Percentiles rank a stretch among this genome's conserved stretches.
Evolutionary conservation across 2,888 invertebrate species (phyloP).

Genomic region (Auanema sp.): DNA sequence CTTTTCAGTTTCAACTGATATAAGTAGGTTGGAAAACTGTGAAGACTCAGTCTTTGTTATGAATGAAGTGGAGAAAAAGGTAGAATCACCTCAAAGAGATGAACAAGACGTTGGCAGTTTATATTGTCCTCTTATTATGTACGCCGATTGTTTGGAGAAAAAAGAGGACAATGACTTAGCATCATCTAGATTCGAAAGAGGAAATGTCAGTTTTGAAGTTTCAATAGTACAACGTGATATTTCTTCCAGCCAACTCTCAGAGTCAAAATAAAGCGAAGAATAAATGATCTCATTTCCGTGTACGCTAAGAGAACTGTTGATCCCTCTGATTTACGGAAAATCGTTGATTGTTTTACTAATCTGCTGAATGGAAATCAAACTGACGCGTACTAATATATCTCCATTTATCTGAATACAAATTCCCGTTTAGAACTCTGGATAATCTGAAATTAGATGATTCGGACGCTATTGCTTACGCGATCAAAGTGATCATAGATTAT

Average conservation of each 20-base stretch:
- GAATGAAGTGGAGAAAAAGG: not conserved
- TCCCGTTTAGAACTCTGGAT: no score
- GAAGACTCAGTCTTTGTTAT: not conserved
- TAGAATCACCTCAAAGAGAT: not conserved
- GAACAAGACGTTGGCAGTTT: no score
- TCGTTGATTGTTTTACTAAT: not conserved
- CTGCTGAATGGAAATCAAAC: slow-evolving; percentile 8
- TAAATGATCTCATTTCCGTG: slow-evolving; percentile 8
- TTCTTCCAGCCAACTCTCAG: slow-evolving; percentile 9
- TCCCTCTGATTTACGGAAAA: not conserved
- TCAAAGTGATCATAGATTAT: slow-evolving; percentile 7
- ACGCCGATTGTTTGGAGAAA: slow-evolving; percentile 10
- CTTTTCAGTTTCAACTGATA: no score
- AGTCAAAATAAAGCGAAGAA: slow-evolving; percentile 12
- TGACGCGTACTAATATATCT: slow-evolving; percentile 5
- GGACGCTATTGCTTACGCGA: slow-evolving; percentile 9
- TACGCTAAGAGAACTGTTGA: slow-evolving; percentile 8
- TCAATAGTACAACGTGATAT: no score
- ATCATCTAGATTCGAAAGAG: slow-evolving; percentile 14
- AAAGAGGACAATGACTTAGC: slow-evolving; percentile 17
- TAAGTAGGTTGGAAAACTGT: no score
- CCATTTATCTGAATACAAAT: not conserved
- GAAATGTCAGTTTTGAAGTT: slow-evolving; percentile 6
- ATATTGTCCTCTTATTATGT: not conserved
- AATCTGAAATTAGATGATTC: not conserved